phyloP scores from a whole-genome alignment of 2,888 invertebrate genomes.

The Cataglyphis albicans region DNA sequence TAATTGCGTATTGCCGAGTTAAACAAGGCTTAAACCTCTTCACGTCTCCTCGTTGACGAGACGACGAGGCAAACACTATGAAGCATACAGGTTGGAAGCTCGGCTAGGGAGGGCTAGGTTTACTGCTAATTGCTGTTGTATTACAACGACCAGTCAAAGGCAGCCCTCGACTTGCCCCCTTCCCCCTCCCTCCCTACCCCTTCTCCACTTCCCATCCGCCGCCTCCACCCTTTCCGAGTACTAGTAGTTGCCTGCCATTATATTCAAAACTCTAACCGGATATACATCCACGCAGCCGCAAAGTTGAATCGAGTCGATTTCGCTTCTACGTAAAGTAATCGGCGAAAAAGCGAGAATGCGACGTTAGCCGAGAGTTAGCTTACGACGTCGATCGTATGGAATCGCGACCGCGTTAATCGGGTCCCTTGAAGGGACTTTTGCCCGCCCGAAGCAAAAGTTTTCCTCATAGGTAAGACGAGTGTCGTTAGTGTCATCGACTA shows the following conservation, averaged over 20 bases:
- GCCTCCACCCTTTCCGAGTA: constrained; percentile 57
- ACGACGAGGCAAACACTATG: constrained; percentile 70
- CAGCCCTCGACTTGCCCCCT: constrained; percentile 70
- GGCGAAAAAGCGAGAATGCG: constrained; percentile 16
- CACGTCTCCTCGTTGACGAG: constrained; percentile 69
- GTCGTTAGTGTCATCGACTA: constrained; percentile 81
- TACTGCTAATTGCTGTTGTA: constrained; percentile 81
- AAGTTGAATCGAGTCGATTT: constrained; percentile 53
- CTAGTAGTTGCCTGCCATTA: constrained; percentile 64
- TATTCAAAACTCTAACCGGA: constrained; percentile 70
- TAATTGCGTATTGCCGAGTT: constrained; percentile 71
- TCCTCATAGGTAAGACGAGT: constrained; percentile 79
- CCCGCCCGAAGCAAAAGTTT: constrained; percentile 74
- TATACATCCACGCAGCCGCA: constrained; percentile 49
- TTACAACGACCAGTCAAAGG: constrained; percentile 78
- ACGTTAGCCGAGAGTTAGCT: constrained; percentile 45
- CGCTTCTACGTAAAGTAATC: constrained; percentile 33
- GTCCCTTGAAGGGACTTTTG: constrained; percentile 79
- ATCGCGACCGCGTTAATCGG: constrained; percentile 81
- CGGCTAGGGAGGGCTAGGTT: constrained; percentile 73
- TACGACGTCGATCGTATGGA: constrained; percentile 76
- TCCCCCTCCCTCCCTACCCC: constrained; percentile 55
- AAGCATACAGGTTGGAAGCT: constrained; percentile 67
- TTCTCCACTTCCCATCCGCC: constrained; percentile 46
- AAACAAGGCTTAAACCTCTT: constrained; percentile 73